Base-by-base conservation (phyloP, 2,113 vertebrate species). In the Charina bottae region DNA sequence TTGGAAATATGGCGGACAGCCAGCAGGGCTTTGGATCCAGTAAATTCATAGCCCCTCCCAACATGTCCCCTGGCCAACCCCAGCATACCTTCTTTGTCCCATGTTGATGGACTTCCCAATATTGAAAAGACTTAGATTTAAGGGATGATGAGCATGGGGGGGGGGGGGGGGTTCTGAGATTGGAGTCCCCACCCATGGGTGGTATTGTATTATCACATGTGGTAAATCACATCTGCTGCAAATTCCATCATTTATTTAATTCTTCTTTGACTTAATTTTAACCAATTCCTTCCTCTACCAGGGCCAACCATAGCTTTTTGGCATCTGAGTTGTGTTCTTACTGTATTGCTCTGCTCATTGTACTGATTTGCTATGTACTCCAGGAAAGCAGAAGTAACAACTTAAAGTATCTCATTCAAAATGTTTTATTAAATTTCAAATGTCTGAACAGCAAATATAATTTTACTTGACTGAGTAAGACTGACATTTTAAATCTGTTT, bases 201-300 rank as follows among this genome's bases (percentile, higher is more conserved):
- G 28, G 28, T 11, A 68, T 12, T 12, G 28, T 13, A 93, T 95
- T 89, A 93, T 78, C 93, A 94, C 93, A 96, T 96, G 89, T 94
- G 93, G 95, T 89, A 92, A 96, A 93, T 95, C 93, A 90, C 96
- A 96, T 95, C 95, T 97, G 95, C 94, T 96, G 91, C 24, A 28
- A 90, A 96, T 97, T 96, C 94, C 92, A 93, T 90, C 94, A 92
- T 94, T 94, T 90, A 26, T 83, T 94, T 91, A 53, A 91, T 95
- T 96, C 92, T 91, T 95, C 93, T 97, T 95, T 96, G 94, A 96
- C 95, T 93, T 96, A 87, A 85, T 95, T 92, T 95, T 93, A 93
- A 94, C 87, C 95, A 96, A 96, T 97, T 93, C 93, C 60, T 94
- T 94, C 87, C 28, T 95, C 94, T 95, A 95, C 95, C 64, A 68